Percentiles rank a stretch among this genome's conserved stretches.
These are phyloP conservation scores for Rallus limicola DNA, from an alignment of 2,113 vertebrate genomes.

Conservation along the genomic window DNA sequence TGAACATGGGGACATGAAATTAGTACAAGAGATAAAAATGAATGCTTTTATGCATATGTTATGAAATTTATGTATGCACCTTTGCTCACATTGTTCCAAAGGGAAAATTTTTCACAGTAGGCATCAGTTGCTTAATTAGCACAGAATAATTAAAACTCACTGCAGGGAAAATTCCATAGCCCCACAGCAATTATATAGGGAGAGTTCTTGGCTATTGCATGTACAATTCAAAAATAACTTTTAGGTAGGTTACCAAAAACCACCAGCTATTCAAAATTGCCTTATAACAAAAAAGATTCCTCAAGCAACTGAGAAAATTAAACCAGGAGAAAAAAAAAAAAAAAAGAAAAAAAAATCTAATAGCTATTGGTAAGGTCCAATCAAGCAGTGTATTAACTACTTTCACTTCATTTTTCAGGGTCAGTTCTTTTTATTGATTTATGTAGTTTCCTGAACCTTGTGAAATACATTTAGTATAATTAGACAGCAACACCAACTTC, in stretches of 20 bases:
- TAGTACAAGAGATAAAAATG: constrained; percentile 61
- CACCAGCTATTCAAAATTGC: neutral
- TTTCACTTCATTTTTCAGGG: constrained; percentile 35
- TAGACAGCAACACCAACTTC: constrained; percentile 6
- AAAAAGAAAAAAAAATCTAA: neutral
- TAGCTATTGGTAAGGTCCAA: neutral
- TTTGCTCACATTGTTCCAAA: constrained; percentile 64
- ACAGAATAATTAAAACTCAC: constrained; percentile 73
- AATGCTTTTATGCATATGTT: constrained; percentile 63
- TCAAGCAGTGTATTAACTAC: constrained; percentile 16
- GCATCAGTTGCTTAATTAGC: constrained; percentile 71
- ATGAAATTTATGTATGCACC: constrained; percentile 67
- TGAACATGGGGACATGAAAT: constrained; percentile 42
- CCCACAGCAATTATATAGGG: constrained; percentile 43
- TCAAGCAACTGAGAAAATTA: neutral
- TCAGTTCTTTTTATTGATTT: constrained; percentile 36
- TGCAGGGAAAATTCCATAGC: constrained; percentile 56
- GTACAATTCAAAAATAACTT: constrained; percentile 24
- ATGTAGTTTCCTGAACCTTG: constrained; percentile 3
- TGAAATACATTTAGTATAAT: constrained; percentile 33
- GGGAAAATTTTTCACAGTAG: constrained; percentile 68
- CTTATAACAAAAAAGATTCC: neutral
- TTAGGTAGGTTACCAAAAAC: constrained; percentile 1
- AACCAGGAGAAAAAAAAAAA: neutral
- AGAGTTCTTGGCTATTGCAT: constrained; percentile 4